Percentiles rank a stretch among this genome's conserved stretches.
These are phyloP conservation scores for Psittacula cyanocephala DNA, from an alignment of 2,113 vertebrate genomes.

Conservation along the genomic window DNA sequence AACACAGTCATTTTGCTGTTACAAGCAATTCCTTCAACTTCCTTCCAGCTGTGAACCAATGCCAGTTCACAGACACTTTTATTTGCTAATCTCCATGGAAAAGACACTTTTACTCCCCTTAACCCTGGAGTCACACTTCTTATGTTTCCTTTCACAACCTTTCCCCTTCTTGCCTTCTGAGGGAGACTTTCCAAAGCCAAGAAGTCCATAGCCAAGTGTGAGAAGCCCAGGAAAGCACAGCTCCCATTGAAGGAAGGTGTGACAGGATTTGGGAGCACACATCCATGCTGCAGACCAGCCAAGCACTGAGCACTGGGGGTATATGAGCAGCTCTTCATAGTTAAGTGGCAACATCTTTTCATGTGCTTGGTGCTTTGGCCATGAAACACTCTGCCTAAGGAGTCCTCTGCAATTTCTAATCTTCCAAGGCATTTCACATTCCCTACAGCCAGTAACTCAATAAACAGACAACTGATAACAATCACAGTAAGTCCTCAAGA, in stretches of 20 bases:
- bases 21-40: background rate
- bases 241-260: background rate
- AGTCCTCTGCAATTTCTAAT: background rate
- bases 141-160: background rate
- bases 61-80: background rate
- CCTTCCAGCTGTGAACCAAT: background rate
- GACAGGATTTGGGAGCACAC: background rate
- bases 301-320: background rate
- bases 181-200: background rate
- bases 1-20: background rate
- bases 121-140: accelerated
- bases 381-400: background rate
- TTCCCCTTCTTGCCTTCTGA: background rate
- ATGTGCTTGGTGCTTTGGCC: background rate
- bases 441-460: background rate
- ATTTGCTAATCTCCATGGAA: background rate
- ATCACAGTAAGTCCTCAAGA: background rate
- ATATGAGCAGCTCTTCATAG: accelerated
- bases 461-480: background rate
- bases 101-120: background rate
- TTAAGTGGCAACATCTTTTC: background rate
- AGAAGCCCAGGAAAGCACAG: background rate
- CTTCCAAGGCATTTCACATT: background rate
- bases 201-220: accelerated
- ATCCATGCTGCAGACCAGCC: background rate